A percentile compares a stretch with the other conserved stretches of the same genome.
Conservation (phyloP, 2,888 invertebrate species). For the Acrobasis repandana region DNA sequence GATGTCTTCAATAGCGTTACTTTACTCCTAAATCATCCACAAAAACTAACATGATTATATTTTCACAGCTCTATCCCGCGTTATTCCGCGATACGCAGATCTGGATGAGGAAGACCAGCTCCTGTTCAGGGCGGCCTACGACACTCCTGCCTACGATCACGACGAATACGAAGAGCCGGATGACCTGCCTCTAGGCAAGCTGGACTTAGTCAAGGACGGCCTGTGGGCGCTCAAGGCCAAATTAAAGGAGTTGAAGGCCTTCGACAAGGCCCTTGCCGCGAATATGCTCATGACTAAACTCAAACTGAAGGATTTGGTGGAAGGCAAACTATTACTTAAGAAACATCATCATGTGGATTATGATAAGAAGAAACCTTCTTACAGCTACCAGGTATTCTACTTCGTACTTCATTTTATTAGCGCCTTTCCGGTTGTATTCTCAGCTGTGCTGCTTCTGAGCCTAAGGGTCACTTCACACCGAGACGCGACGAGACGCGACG, state of each 20-base stretch:
- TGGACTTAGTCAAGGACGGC: constrained; percentile 70
- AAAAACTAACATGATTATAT: constrained; percentile 16
- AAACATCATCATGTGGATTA: constrained; percentile 51
- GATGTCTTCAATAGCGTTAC: too few species aligned
- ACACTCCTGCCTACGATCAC: constrained; percentile 61
- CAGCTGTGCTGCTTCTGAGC: too few species aligned
- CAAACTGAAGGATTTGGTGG: constrained; percentile 63
- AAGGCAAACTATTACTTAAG: constrained; percentile 48
- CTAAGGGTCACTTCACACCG: too few species aligned
- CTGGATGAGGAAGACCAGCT: constrained; percentile 68
- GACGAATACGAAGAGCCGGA: constrained; percentile 56
- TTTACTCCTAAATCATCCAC: too few species aligned
- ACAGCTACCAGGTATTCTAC: constrained; percentile 62
- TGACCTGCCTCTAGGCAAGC: constrained; percentile 53
- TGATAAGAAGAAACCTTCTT: constrained; percentile 56
- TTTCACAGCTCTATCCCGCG: constrained; percentile 48
- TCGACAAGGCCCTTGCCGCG: constrained; percentile 67
- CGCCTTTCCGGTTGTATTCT: too few species aligned
- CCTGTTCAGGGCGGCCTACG: constrained; percentile 69
- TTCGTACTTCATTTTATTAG: too few species aligned
- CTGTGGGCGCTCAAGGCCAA: constrained; percentile 71
- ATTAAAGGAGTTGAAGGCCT: constrained; percentile 65
- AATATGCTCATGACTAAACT: constrained; percentile 66
- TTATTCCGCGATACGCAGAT: constrained; percentile 57
- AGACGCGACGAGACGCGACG: too few species aligned